These are phyloP conservation scores for Rhyacophila evoluta DNA, from an alignment of 2,888 invertebrate genomes.

Conservation along the genomic window DNA sequence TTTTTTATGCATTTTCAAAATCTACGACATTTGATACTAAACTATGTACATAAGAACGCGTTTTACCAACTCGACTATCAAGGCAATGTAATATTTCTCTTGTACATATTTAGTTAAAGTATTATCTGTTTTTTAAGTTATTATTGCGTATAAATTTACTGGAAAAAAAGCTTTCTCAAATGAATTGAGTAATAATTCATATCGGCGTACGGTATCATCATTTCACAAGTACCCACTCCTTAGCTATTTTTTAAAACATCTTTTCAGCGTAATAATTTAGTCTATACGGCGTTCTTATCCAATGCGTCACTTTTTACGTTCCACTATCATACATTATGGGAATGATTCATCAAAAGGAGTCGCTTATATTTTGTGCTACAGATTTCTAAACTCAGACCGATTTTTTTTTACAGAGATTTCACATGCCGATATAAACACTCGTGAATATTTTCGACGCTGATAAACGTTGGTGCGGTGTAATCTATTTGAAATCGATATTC, in stretches of 20 bases:
- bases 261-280: background rate
- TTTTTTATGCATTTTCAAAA: too few species aligned
- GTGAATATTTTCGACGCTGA: background rate
- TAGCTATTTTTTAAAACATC: background rate
- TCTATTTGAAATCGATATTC: conserved; percentile 9
- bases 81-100: too few species aligned
- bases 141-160: too few species aligned
- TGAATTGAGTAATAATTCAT: too few species aligned
- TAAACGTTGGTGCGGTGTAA: background rate
- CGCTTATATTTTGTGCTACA: background rate
- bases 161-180: too few species aligned
- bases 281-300: background rate
- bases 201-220: too few species aligned
- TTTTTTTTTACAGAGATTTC: background rate
- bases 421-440: background rate
- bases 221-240: too few species aligned
- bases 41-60: too few species aligned
- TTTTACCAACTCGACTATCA: too few species aligned
- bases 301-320: background rate
- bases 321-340: conserved; percentile 6
- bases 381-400: background rate
- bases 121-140: too few species aligned
- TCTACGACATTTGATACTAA: too few species aligned
- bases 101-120: too few species aligned
- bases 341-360: background rate